Percentiles rank a stretch among this genome's conserved stretches.
Evolutionary conservation across 2,888 invertebrate genomes (phyloP).

Genomic region (Oscheius sp.): DNA sequence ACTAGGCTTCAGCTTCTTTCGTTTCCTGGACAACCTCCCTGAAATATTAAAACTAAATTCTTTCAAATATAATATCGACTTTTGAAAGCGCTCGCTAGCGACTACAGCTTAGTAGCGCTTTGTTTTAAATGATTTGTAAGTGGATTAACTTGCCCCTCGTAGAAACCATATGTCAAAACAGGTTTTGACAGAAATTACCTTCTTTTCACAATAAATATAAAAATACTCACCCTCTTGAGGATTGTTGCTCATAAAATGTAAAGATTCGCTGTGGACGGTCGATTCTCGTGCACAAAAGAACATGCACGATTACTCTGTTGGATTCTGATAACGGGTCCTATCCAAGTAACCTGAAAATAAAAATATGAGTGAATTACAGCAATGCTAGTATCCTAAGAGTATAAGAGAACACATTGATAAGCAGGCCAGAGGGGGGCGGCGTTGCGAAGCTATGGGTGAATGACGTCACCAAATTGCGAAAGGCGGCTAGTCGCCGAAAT

Average conservation of each 20-base stretch:
- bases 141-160: background rate
- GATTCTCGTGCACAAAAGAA: conserved; percentile 53
- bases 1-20: conserved; percentile 70
- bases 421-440: no score
- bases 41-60: conserved; percentile 33
- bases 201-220: background rate
- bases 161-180: background rate
- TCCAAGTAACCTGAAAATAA: no score
- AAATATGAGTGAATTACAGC: no score
- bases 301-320: no score
- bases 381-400: no score
- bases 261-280: conserved; percentile 44
- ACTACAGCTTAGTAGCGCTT: background rate
- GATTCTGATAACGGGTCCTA: no score
- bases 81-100: background rate
- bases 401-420: no score
- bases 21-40: conserved; percentile 68
- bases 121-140: background rate
- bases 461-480: no score
- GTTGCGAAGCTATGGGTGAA: no score
- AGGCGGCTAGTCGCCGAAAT: no score
- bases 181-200: background rate
- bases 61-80: background rate
- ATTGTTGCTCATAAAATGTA: conserved; percentile 69
- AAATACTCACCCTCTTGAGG: conserved; percentile 61